Evolutionary conservation across 2,888 invertebrate species (phyloP), one percentile per base, ranked within the genome.

Genomic region (Drosophila algonquin): DNA sequence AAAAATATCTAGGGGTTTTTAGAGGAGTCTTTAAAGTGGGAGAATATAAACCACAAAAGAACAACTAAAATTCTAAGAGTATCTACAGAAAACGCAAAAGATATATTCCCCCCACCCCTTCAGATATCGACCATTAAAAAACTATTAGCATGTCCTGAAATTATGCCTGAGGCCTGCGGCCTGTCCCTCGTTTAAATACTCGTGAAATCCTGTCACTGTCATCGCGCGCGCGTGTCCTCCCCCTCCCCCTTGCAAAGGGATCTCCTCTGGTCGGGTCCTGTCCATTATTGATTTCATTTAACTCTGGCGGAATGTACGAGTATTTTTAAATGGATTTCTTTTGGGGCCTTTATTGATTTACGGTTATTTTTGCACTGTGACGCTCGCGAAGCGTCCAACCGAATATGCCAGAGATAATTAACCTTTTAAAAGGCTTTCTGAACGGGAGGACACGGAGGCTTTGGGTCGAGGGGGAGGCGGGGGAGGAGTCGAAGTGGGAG

Each of bases 331-430:
- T 72, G 63, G 63, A 73, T 70, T 63, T 52, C 45, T 52, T 54
- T 51, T 63, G 21, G n/a, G n/a, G n/a, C 10, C 35, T 45, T 65
- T 72, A 72, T 72, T 72, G 72, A 72, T 72, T 72, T 74, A 72
- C 54, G 54, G 59, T 67, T 75, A 74, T 75, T 67, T 75, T 74
- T 45, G 67, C 67, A 47, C 72, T 56, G 65, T n/a, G 14, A 40
- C 40, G 40, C 40, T n/a, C n/a, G n/a, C 57, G 44, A 65, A 69
- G 87, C 83, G 89, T 77, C 64, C 79, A 75, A 83, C 81, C 75
- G 84, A 70, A 84, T 73, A 70, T 87, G 79, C 82, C 80, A 87
- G 78, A 85, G 80, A 89, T 85, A 89, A 85, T 85, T 85, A 85
- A 89, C 86, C 86, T 85, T 85, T 85, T 81, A 81, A 87, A 79